Percentiles rank a stretch among this genome's conserved stretches.
phyloP scores from a whole-genome alignment of 2,797 vertebrate species.

The Hippocampus kuda region DNA sequence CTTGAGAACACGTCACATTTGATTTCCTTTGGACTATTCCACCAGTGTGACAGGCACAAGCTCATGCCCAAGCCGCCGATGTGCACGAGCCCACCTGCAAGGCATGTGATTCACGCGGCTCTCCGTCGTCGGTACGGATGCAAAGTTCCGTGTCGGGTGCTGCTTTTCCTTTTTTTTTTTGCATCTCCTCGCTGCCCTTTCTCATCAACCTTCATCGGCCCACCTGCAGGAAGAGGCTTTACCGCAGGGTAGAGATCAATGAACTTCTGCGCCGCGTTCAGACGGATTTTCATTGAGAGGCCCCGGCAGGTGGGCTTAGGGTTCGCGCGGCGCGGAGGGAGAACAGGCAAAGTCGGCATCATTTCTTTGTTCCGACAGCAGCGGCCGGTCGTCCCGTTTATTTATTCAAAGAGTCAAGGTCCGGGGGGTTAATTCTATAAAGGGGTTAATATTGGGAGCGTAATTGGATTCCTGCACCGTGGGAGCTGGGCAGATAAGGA shows the following conservation, averaged over 20 bases:
- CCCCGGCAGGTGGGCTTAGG: slow-evolving; percentile 57
- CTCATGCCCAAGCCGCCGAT: slow-evolving; percentile 28
- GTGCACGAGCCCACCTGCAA: slow-evolving; percentile 25
- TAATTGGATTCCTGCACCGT: slow-evolving; percentile 60
- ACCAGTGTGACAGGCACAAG: slow-evolving; percentile 10
- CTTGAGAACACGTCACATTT: slow-evolving; percentile 16
- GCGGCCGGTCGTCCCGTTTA: slow-evolving; percentile 44
- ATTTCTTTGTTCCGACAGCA: slow-evolving; percentile 60
- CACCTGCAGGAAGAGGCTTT: slow-evolving; percentile 48
- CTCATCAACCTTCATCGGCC: slow-evolving; percentile 47
- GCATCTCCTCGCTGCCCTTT: slow-evolving; percentile 21
- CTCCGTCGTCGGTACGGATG: slow-evolving; percentile 11
- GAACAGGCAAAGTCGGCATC: slow-evolving; percentile 42
- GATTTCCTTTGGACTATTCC: slow-evolving; percentile 24
- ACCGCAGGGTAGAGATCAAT: slow-evolving; percentile 53
- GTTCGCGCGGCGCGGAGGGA: slow-evolving; percentile 47
- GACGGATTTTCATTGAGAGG: slow-evolving; percentile 58
- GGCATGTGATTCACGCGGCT: slow-evolving; percentile 32
- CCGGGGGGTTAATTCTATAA: slow-evolving; percentile 52
- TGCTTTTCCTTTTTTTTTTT: slow-evolving; percentile 8
- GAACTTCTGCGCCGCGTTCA: slow-evolving; percentile 54
- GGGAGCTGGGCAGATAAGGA: slow-evolving; percentile 52
- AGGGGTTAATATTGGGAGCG: slow-evolving; percentile 55
- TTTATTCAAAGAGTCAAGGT: slow-evolving; percentile 46
- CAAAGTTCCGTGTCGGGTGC: slow-evolving; percentile 22